Percentiles rank a stretch among this genome's conserved stretches.
Evolutionary conservation across 2,888 invertebrate genomes (phyloP).

Genomic region (Agonopterix arenella): DNA sequence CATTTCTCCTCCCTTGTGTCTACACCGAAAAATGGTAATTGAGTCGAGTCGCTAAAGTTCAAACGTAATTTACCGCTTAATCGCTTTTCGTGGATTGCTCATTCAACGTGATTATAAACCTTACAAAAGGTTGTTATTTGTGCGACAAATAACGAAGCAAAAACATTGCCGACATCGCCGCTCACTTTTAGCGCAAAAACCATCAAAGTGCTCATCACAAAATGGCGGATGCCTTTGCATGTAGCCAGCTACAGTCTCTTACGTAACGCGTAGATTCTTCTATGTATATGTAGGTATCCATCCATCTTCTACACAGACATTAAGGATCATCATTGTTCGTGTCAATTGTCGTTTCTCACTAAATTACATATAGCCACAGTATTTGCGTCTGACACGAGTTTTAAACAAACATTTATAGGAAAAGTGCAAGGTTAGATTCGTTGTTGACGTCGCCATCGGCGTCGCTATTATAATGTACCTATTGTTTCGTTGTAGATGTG

Average conservation of each 20-base stretch:
- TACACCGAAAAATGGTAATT: neutral
- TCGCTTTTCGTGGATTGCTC: slow-evolving; percentile 23
- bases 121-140: slow-evolving; percentile 26
- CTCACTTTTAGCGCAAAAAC: slow-evolving; percentile 56
- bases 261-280: slow-evolving; percentile 36
- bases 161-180: slow-evolving; percentile 37
- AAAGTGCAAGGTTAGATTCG: slow-evolving; percentile 45
- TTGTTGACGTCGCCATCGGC: slow-evolving; percentile 3
- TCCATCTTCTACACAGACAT: slow-evolving; percentile 40
- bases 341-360: slow-evolving; percentile 52
- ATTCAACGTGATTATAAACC: slow-evolving; percentile 23
- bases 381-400: slow-evolving; percentile 32
- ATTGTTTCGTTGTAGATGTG: slow-evolving; percentile 6
- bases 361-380: slow-evolving; percentile 36
- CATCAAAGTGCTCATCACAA: slow-evolving; percentile 54
- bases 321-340: slow-evolving; percentile 53
- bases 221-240: slow-evolving; percentile 56
- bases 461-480: slow-evolving; percentile 16
- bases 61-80: slow-evolving; percentile 20
- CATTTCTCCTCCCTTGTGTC: neutral
- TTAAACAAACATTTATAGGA: slow-evolving; percentile 34
- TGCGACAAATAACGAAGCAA: slow-evolving; percentile 28
- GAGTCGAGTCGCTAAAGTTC: slow-evolving; percentile 6
- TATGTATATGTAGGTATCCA: slow-evolving; percentile 28
- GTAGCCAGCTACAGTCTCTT: slow-evolving; percentile 28